phyloP scores from a whole-genome alignment of 2,888 invertebrate genomes.

The Acleris cristana region DNA sequence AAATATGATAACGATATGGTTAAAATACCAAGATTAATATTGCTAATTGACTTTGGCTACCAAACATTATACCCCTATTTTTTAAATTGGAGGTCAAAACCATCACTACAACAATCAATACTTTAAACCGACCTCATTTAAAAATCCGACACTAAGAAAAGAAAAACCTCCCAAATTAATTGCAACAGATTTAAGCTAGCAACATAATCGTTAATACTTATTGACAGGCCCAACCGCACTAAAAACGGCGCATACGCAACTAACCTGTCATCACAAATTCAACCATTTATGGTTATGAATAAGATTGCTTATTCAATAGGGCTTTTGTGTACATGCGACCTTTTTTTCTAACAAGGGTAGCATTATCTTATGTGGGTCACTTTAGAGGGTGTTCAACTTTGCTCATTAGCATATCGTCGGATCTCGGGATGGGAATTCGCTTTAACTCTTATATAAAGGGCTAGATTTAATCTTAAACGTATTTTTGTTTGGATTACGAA shows the following conservation, averaged over 20 bases:
- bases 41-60: too few species aligned
- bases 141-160: constrained; percentile 8
- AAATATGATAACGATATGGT: too few species aligned
- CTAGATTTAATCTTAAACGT: constrained; percentile 10
- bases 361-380: constrained; percentile 34
- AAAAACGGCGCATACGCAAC: too few species aligned
- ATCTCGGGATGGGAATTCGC: constrained; percentile 18
- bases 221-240: constrained; percentile 25
- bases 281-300: too few species aligned
- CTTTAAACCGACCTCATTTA: constrained; percentile 18
- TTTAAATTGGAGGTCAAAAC: too few species aligned
- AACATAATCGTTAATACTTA: constrained; percentile 37
- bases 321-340: neutral
- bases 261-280: too few species aligned
- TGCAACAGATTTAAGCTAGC: constrained; percentile 32
- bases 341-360: constrained; percentile 1
- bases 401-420: constrained; percentile 29
- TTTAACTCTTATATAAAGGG: neutral
- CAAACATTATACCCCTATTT: too few species aligned
- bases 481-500: neutral
- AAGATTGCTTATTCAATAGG: too few species aligned
- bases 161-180: constrained; percentile 29
- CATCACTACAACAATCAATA: too few species aligned
- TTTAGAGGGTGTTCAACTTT: constrained; percentile 26
- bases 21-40: too few species aligned